Percentiles rank a stretch among this genome's conserved stretches.
These are phyloP conservation scores for Anagrus nilaparvatae DNA, from an alignment of 1,140 invertebrate genomes.

Conservation along the genomic window DNA sequence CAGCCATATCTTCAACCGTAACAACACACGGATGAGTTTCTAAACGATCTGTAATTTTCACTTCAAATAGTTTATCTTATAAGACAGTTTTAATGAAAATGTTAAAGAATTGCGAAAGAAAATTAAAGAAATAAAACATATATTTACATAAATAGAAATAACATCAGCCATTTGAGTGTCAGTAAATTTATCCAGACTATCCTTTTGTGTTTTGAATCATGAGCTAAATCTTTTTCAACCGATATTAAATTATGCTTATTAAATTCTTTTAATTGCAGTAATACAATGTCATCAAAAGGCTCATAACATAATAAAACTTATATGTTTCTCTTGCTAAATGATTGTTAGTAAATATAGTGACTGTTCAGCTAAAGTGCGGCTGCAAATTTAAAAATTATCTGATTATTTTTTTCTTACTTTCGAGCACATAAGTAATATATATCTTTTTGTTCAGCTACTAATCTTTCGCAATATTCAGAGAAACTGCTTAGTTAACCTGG, in stretches of 20 bases:
- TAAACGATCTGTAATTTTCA: slow-evolving; percentile 73
- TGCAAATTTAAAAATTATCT: slow-evolving; percentile 43
- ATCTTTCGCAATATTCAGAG: slow-evolving; percentile 66
- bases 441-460: slow-evolving; percentile 69
- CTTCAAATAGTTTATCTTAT: slow-evolving; percentile 65
- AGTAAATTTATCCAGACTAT: too few species aligned
- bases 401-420: too few species aligned
- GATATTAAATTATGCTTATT: slow-evolving; percentile 70
- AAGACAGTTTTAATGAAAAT: slow-evolving; percentile 69
- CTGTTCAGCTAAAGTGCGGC: slow-evolving; percentile 78
- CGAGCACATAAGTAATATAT: slow-evolving; percentile 93
- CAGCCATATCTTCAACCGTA: slow-evolving; percentile 92
- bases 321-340: slow-evolving; percentile 72
- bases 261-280: slow-evolving; percentile 82
- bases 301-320: slow-evolving; percentile 95
- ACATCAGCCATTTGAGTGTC: too few species aligned
- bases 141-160: too few species aligned
- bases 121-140: too few species aligned
- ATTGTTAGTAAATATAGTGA: slow-evolving; percentile 95
- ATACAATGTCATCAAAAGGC: slow-evolving; percentile 88
- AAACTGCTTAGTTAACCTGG: slow-evolving; percentile 71
- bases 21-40: slow-evolving; percentile 88
- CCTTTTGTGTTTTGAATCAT: too few species aligned
- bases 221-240: slow-evolving; percentile 95
- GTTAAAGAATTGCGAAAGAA: too few species aligned